Base-by-base conservation (phyloP, 2,797 vertebrate species). In the Enteromius argenteus region DNA sequence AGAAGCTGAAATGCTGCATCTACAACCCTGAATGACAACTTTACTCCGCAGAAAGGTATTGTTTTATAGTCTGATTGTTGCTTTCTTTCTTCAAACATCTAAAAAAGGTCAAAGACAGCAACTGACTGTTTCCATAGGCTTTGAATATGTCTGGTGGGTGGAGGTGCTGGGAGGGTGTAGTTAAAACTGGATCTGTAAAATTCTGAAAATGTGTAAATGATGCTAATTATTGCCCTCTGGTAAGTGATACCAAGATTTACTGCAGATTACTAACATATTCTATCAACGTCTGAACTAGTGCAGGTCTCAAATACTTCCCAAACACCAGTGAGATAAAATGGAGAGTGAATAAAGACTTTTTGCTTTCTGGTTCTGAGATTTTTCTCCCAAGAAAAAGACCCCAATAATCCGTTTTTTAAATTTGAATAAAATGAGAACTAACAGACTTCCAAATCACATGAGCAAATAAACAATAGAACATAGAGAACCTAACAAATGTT, bases 171-270 rank as follows among this genome's bases (percentile, higher is more conserved):
- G 30, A 53, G 62, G 58, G 44, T 79, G 62, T 23, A 32, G 9
- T 64, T 78, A 42, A 42, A 66, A 44, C 15, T 66, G 39, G 42
- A 79, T n/a, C 9, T 15, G 78, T 68, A 21, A 23, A 68, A 17
- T 37, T 11, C 3, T 64, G 21, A 64, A 42, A 79, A 68, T 4
- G 4, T 79, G 14, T 17, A 46, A 56, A 42, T n/a, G 2, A 42
- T 60, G 53, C 14, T 19, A 76, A 58, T 76, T 60, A 23, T 76
- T 76, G 35, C 7, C 35, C 51, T 58, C 51, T 23, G 6, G 21
- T 14, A 58, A 17, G 7, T 39, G 11, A 74, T 53, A n/a, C 6
- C 3, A 19, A 58, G 35, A 7, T 58, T 58, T 39, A 23, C 53
- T 39, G 32, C 51, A 76, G 19, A 35, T 35, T 53, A 53, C 30